Base-by-base conservation (phyloP, 35 echinoderm and acorn worm species). In the Acanthaster planci region DNA sequence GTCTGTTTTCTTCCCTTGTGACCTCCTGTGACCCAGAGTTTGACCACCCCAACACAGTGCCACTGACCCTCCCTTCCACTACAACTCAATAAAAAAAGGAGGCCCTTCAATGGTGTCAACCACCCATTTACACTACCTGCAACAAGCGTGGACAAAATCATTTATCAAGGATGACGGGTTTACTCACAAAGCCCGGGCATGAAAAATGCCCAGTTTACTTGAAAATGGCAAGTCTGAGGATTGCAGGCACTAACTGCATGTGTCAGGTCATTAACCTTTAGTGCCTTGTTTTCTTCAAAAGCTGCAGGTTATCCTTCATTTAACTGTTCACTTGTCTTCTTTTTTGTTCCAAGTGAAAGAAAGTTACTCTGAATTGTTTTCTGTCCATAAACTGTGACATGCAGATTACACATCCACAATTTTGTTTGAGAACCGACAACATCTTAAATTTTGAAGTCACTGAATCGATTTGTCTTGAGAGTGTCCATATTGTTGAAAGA, bases 141-240 rank as follows among this genome's bases (percentile, higher is more conserved):
- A 68, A 68, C 23, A 68, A 68, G 60, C 60, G 60, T 68, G 60
- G 60, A 68, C 60, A 68, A 68, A 68, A 68, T 68, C 60, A 68
- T 68, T 68, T 68, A 26, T 68, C 60, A 68, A 68, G 12, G 60
- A 68, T 68, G 60, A 68, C 60, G 21, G 60, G 60, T 68, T 68
- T 68, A 68, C 60, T 68, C 60, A 68, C 60, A 68, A 68, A 68
- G 60, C 60, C 60, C 60, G 3, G 60, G 60, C 60, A 68, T 68
- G 60, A 68, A 34, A 68, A 68, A 68, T 68, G 60, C 29, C 60
- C 60, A 68, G 60, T 68, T 68, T 68, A 68, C 60, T 68, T 68
- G 34, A 68, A 26, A 68, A 68, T 68, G 60, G 60, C 23, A 34
- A 68, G 60, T 12, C 14, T 68, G 60, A 68, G 60, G 60, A 68